A percentile compares a stretch with the other conserved stretches of the same genome.
Evolutionary conservation across 1,140 invertebrate genomes (phyloP).

Genomic region (Drosophila insularis): DNA sequence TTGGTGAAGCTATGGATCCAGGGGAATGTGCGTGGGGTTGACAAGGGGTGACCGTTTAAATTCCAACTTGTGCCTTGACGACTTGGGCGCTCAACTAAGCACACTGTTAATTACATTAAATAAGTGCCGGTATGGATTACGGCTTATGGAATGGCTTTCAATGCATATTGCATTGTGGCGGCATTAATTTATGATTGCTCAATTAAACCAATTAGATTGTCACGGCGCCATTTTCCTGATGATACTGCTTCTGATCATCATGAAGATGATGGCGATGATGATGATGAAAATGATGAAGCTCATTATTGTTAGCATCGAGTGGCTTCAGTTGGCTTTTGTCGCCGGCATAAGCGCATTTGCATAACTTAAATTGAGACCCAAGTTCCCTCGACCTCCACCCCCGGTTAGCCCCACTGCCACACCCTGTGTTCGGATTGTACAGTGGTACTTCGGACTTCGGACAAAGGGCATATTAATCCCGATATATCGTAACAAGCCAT

Average conservation of each 20-base stretch:
- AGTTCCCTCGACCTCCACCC: conserved; percentile 16
- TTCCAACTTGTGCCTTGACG: conserved; percentile 5
- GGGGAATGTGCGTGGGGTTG: not conserved
- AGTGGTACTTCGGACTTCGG: not conserved
- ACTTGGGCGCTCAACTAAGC: not conserved
- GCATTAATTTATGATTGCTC: conserved; percentile 75
- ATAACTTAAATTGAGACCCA: conserved; percentile 58
- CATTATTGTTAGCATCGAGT: conserved; percentile 51
- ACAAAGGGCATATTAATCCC: not conserved
- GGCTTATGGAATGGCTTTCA: conserved; percentile 39
- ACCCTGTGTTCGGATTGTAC: conserved; percentile 6
- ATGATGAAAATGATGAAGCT: conserved; percentile 34
- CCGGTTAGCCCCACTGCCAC: not conserved
- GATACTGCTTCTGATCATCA: conserved; percentile 12
- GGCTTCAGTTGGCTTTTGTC: conserved; percentile 56
- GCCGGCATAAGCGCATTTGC: conserved; percentile 70
- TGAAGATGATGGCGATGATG: not conserved
- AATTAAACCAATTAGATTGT: conserved; percentile 72
- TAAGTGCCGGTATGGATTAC: conserved; percentile 57
- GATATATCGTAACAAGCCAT: too few relatives aligned
- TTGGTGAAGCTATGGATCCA: not conserved
- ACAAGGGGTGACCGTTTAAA: conserved; percentile 4
- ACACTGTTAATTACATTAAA: conserved; percentile 43
- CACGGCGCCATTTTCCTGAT: conserved; percentile 23
- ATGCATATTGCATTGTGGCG: conserved; percentile 47